These are phyloP conservation scores for Ernsta delagoae DNA, from an alignment of 2,888 invertebrate genomes.

Conservation along the genomic window DNA sequence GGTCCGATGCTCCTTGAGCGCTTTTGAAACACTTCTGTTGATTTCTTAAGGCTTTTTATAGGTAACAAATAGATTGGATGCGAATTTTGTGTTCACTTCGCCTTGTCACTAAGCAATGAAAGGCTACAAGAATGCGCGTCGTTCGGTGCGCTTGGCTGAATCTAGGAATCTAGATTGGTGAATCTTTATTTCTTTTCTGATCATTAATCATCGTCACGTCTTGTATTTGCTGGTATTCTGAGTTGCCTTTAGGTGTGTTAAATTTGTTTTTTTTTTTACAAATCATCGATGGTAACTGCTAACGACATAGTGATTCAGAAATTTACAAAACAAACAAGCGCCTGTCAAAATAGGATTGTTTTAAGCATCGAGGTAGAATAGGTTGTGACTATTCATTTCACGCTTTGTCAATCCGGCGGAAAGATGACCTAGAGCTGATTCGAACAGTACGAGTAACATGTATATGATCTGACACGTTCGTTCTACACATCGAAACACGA, in stretches of 20 bases:
- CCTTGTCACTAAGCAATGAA: slow-evolving; percentile 14
- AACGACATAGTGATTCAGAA: neutral
- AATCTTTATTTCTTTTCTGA: too few species aligned
- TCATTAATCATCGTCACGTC: slow-evolving; percentile 1
- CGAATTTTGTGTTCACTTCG: slow-evolving; percentile 19
- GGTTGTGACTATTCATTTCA: slow-evolving; percentile 28
- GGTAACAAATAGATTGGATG: slow-evolving; percentile 27
- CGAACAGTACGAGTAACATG: slow-evolving; percentile 5
- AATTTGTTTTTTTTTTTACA: neutral
- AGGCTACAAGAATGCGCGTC: slow-evolving; percentile 1
- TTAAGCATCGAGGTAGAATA: too few species aligned
- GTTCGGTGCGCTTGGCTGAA: neutral
- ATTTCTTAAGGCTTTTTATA: slow-evolving; percentile 29
- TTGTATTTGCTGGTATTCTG: neutral
- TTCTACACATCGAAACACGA: slow-evolving; percentile 27
- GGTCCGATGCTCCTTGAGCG: slow-evolving; percentile 32
- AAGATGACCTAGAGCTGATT: slow-evolving; percentile 28
- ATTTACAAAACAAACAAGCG: neutral
- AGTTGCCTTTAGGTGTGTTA: neutral
- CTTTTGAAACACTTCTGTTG: slow-evolving; percentile 23
- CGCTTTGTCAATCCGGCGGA: slow-evolving; percentile 17
- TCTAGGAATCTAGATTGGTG: slow-evolving; percentile 10
- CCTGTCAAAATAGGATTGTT: slow-evolving; percentile 16
- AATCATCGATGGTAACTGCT: neutral
- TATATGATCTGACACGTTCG: slow-evolving; percentile 17